Evolutionary conservation across 2,888 invertebrate genomes (phyloP), one percentile per base, ranked within the genome.

Genomic region (Sarcophaga variegata): DNA sequence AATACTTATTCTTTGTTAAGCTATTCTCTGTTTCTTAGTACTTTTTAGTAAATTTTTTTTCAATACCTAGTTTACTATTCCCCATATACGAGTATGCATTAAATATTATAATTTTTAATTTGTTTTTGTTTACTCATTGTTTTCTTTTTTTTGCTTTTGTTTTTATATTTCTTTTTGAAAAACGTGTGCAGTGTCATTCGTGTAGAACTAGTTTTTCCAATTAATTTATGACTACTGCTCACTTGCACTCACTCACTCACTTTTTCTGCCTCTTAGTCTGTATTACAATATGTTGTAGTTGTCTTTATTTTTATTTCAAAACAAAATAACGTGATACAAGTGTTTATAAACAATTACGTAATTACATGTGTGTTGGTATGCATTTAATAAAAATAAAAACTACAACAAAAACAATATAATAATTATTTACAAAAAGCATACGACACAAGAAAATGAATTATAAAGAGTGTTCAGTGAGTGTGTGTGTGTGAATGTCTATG

Each of bases 261-360:
- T 54, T 17, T 14, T 4, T 4, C 5, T 54, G 10, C 17, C 49
- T 49, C 14, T 49, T 49, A 0, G 12, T 49, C 14, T 49, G 49
- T 27, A 27, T 27, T 37, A 37, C n/a, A 10, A 49, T 62, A 47
- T 64, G 70, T 22, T 63, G 70, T 70, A 54, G 70, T 17, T 25
- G 27, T n/a, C 47, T 59, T 20, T 37, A 45, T 63, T 69, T 74
- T 49, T 60, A 22, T 60, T n/a, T 27, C 63, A 14, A 54, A 37
- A 20, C 11, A 12, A 54, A 80, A 84, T 84, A 85, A 81, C 84
- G 76, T 81, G 84, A 85, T 77, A 81, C 81, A 76, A 81, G 66
- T 76, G 75, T 60, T 80, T 60, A 37, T 72, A 85, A 76, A 66
- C 64, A 81, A 81, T 85, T 83, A 64, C 79, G 79, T 83, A 83